These are phyloP conservation scores for Nebria ingens DNA, from an alignment of 1,140 invertebrate species.

Conservation along the genomic window DNA sequence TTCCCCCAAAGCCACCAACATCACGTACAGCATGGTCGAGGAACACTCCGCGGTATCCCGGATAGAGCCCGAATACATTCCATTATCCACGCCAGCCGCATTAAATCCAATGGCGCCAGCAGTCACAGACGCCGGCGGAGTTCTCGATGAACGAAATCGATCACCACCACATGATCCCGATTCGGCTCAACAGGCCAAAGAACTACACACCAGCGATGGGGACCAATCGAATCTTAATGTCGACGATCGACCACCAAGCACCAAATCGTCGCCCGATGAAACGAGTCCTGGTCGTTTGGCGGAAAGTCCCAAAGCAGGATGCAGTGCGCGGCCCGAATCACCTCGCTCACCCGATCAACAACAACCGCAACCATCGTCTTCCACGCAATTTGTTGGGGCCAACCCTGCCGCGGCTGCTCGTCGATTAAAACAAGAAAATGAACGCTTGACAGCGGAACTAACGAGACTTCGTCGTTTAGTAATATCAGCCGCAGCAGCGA, in stretches of 20 bases:
- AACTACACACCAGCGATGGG: background rate
- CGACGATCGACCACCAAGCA: background rate
- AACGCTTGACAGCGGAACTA: conserved; percentile 54
- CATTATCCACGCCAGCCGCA: background rate
- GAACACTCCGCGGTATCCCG: background rate
- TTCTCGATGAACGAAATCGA: background rate
- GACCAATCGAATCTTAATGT: background rate
- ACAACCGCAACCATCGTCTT: background rate
- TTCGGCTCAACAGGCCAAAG: background rate
- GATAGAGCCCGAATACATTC: background rate
- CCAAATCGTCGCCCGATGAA: background rate
- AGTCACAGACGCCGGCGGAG: background rate
- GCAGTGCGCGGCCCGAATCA: conserved; percentile 15
- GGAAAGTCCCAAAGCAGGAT: conserved; percentile 29
- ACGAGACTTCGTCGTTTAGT: conserved; percentile 46
- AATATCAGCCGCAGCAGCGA: conserved; percentile 26
- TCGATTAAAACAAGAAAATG: conserved; percentile 52
- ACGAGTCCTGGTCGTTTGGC: background rate
- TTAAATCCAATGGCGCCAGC: background rate
- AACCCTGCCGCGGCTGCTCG: conserved; percentile 33
- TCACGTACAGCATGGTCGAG: background rate
- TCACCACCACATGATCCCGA: background rate
- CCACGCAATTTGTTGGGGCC: background rate
- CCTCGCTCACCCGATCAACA: background rate
- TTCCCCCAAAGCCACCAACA: background rate